Evolutionary conservation across 2,113 vertebrate species (phyloP), one percentile per base, ranked within the genome.

Genomic region (Galemys pyrenaicus): DNA sequence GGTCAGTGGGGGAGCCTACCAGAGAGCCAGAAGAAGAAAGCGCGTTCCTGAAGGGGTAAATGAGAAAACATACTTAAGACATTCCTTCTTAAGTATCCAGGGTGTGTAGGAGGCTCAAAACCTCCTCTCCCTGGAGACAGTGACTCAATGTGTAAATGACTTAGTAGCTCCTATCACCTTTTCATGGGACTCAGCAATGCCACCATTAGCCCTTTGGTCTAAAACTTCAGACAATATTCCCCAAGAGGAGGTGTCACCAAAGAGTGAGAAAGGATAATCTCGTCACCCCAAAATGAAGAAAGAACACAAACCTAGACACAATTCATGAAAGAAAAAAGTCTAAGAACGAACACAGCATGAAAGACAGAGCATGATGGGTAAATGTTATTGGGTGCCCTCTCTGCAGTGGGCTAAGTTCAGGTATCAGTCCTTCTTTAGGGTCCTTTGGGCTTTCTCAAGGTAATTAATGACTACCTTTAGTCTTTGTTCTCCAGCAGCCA

Each of bases 11-110:
- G 56, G 16, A 44, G 44, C 10, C 35, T 1, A 0, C 44, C 24
- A 1, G 56, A 84, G 51, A 10, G 37, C 67, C 7, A n/a, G 15
- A 62, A 87, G 19, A 35, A 39, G 19, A 32, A 37, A 51, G n/a
- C 10, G 16, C 44, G 46, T 24, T 94, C 41, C 81, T 49, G 26
- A 49, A 87, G 58, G 71, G 32, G 8, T 60, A 46, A 79, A 32
- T 54, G n/a, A 41, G 68, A 58, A 86, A 89, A 65, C 0, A 39
- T 92, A 92, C 95, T 95, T 56, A 22, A 97, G 96, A 97, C 11
- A 3, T 39, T 44, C 30, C 80, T 87, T 88, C n/a, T n/a, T n/a
- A n/a, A n/a, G n/a, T n/a, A n/a, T 32, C 62, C 26, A 71, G 15
- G 3, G 3, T 70, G 10, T 58, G 4, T 2, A 70, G 64, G n/a